A percentile compares a stretch with the other conserved stretches of the same genome.
These are phyloP conservation scores for Celastrina argiolus DNA, from an alignment of 2,888 invertebrate genomes.

Conservation along the genomic window DNA sequence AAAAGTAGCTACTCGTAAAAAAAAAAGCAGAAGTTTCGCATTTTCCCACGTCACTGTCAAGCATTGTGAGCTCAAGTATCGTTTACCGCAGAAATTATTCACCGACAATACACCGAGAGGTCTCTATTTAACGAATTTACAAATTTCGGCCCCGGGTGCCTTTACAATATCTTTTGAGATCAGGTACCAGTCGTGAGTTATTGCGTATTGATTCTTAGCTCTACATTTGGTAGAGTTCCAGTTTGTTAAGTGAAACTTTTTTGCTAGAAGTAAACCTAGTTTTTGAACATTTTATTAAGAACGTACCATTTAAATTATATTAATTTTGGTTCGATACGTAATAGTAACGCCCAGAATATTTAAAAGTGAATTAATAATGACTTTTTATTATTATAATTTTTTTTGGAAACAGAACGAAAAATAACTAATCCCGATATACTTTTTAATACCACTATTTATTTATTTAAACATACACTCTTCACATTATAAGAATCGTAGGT, in stretches of 20 bases:
- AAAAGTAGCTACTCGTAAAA: neutral
- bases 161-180: constrained; percentile 20
- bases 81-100: constrained; percentile 75
- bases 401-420: too few relatives aligned
- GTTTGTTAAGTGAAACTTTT: neutral
- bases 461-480: too few relatives aligned
- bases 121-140: constrained; percentile 47
- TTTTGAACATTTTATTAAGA: too few relatives aligned
- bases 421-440: too few relatives aligned
- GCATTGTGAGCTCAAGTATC: constrained; percentile 65
- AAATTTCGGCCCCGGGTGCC: neutral
- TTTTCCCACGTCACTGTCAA: constrained; percentile 59
- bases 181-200: constrained; percentile 7
- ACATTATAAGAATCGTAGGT: too few relatives aligned
- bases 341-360: too few relatives aligned
- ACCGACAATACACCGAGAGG: constrained; percentile 57
- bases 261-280: too few relatives aligned
- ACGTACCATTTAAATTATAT: too few relatives aligned
- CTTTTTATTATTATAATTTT: too few relatives aligned
- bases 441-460: too few relatives aligned
- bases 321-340: too few relatives aligned
- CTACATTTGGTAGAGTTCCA: neutral
- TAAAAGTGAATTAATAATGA: too few relatives aligned
- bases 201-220: constrained; percentile 3
- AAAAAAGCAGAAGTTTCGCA: constrained; percentile 12